These are phyloP conservation scores for Exephanes ischioxanthus DNA, from an alignment of 2,888 invertebrate species.

Conservation along the genomic window DNA sequence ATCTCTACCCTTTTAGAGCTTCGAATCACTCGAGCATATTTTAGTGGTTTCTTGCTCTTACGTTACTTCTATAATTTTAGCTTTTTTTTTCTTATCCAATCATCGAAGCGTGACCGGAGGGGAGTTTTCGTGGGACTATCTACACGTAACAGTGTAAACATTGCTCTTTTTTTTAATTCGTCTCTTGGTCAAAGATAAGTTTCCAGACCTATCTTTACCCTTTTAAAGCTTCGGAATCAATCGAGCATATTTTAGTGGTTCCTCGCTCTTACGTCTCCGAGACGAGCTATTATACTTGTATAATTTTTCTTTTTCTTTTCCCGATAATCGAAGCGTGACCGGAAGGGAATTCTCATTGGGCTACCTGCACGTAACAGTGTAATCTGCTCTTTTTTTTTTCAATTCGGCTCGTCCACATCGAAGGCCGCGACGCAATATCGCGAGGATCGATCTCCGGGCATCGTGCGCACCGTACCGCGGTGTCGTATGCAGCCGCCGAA, in stretches of 20 bases:
- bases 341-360: slow-evolving; percentile 59
- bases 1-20: slow-evolving; percentile 9
- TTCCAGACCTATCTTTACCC: slow-evolving; percentile 10
- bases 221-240: slow-evolving; percentile 6
- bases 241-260: not conserved
- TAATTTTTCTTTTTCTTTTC: not conserved
- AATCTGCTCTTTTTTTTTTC: slow-evolving; percentile 26
- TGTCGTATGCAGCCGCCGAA: slow-evolving; percentile 16
- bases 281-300: not conserved
- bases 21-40: not conserved
- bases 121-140: not conserved
- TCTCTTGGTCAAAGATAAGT: not conserved
- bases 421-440: slow-evolving; percentile 37
- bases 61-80: not conserved
- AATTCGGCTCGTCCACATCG: slow-evolving; percentile 10
- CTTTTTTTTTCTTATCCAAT: not conserved
- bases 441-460: slow-evolving; percentile 55
- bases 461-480: not conserved
- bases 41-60: not conserved
- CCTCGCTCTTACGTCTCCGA: not conserved
- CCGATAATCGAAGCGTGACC: slow-evolving; percentile 37
- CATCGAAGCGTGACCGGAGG: not conserved
- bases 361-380: slow-evolving; percentile 35
- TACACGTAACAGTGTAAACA: not conserved
- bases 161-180: not conserved